phyloP scores from a whole-genome alignment of 2,797 vertebrate species.

The Anniella stebbinsi region DNA sequence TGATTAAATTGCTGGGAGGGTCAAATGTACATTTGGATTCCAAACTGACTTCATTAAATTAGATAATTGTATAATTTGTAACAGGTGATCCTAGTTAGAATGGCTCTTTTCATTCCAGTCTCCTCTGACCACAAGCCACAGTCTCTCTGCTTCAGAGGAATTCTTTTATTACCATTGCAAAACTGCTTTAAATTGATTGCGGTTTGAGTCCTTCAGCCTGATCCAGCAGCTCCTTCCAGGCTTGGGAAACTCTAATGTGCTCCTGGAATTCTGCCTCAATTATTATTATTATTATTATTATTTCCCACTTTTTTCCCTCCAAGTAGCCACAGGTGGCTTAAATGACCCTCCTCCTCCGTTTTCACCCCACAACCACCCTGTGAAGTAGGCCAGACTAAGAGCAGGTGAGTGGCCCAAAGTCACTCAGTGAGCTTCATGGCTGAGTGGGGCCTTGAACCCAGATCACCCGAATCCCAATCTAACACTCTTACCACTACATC shows the following conservation, averaged over 20 bases:
- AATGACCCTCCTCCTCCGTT: no score
- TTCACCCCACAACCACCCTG: no score
- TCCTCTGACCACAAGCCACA: not conserved
- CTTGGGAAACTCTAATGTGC: not conserved
- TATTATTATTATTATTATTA: no score
- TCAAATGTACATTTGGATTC: not conserved
- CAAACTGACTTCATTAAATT: constrained; percentile 9
- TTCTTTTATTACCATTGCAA: not conserved
- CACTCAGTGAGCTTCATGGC: no score
- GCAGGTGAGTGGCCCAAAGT: no score
- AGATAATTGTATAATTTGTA: constrained; percentile 31
- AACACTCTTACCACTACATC: no score
- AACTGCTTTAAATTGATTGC: constrained; percentile 10
- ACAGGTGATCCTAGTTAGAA: constrained; percentile 17
- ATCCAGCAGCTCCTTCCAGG: not conserved
- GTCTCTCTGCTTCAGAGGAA: not conserved
- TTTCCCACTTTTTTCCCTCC: no score
- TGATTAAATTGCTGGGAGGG: not conserved
- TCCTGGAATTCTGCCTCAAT: not conserved
- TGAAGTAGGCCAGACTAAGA: no score
- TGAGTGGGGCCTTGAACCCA: no score
- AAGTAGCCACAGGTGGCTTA: no score
- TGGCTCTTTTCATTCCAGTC: constrained; percentile 1
- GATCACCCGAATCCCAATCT: no score
- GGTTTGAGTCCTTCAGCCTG: not conserved